phyloP scores from a whole-genome alignment of 2,888 invertebrate species.

The Anodontia alba region DNA sequence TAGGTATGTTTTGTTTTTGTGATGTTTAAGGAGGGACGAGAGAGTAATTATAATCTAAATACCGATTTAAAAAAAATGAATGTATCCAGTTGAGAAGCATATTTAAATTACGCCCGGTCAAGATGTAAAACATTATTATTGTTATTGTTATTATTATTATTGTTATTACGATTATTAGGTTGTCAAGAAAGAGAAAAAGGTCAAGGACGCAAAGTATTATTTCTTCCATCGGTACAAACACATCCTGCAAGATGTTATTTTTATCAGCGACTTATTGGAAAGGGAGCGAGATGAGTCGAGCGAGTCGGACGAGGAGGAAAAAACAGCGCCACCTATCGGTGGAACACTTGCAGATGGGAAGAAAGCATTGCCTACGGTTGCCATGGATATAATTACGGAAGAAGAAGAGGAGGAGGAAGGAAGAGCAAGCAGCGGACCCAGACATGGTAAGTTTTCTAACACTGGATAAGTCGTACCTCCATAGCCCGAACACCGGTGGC shows the following conservation, averaged over 20 bases:
- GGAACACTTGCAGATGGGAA: neutral
- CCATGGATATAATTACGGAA: neutral
- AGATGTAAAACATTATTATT: no score
- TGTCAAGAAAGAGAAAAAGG: slow-evolving; percentile 15
- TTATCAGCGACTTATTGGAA: slow-evolving; percentile 59
- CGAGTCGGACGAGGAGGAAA: slow-evolving; percentile 42
- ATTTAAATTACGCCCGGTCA: no score
- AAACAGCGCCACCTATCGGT: neutral
- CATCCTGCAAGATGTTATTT: slow-evolving; percentile 62
- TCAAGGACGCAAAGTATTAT: slow-evolving; percentile 55
- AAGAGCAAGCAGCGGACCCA: no score
- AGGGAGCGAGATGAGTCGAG: slow-evolving; percentile 54
- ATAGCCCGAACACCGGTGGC: no score
- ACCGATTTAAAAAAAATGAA: no score
- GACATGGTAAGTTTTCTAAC: slow-evolving; percentile 6
- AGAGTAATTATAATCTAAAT: no score
- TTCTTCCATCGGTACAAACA: slow-evolving; percentile 65
- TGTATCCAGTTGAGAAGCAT: no score
- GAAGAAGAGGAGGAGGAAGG: slow-evolving; percentile 1
- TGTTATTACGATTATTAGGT: slow-evolving; percentile 16
- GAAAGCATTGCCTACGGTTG: neutral
- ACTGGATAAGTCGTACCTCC: neutral
- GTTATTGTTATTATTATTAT: no score
- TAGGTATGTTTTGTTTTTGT: no score
- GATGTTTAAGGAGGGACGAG: no score